Percentiles rank a stretch among this genome's conserved stretches.
Evolutionary conservation across 2,113 vertebrate species (phyloP).

Genomic region (Tor tambroides): DNA sequence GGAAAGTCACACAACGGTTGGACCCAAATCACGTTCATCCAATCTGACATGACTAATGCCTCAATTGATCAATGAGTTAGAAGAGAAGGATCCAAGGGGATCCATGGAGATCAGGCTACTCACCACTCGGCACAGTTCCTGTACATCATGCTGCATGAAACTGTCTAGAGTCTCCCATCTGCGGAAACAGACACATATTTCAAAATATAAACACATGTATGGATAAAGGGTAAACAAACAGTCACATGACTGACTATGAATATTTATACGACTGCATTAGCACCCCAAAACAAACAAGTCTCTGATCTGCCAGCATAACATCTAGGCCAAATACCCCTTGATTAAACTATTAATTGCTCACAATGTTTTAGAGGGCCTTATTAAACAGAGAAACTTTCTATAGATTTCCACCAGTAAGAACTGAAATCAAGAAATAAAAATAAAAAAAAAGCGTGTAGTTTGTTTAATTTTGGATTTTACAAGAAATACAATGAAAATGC

Average conservation of each 20-base stretch:
- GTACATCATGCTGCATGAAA: constrained; percentile 99
- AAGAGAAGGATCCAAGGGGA: not conserved
- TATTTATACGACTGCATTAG: not conserved
- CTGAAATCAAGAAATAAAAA: not conserved
- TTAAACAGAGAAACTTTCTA: not conserved
- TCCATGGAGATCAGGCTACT: constrained; percentile 67
- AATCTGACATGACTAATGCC: not conserved
- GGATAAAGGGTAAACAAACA: not conserved
- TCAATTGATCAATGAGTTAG: not conserved
- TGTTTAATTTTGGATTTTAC: not conserved
- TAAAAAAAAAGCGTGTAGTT: not conserved
- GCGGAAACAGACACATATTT: not conserved
- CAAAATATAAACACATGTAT: not conserved
- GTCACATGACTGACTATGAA: not conserved
- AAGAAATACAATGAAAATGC: not conserved
- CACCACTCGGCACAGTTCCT: constrained; percentile 98
- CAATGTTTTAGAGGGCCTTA: not conserved
- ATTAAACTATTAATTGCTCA: not conserved
- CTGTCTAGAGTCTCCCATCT: constrained; percentile 99
- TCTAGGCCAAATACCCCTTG: not conserved
- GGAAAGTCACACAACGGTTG: not conserved
- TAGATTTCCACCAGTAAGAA: not conserved
- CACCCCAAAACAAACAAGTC: not conserved
- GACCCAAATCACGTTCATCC: not conserved
- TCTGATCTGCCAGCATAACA: not conserved